These are phyloP conservation scores for Drosophila prolongata DNA, from an alignment of 2,888 invertebrate species.

Conservation along the genomic window DNA sequence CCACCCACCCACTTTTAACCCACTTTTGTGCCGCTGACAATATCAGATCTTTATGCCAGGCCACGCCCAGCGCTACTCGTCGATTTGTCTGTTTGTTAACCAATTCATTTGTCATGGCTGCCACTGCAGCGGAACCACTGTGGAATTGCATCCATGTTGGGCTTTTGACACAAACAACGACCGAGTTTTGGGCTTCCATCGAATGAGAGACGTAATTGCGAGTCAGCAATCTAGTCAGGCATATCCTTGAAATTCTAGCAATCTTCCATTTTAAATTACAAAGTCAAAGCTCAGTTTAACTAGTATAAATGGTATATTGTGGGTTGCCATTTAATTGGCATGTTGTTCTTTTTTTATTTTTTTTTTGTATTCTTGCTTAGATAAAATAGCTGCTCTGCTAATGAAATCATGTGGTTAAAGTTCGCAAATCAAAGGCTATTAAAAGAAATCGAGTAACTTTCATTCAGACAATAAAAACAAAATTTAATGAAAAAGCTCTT, in stretches of 20 bases:
- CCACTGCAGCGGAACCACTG: constrained; percentile 8
- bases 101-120: constrained; percentile 53
- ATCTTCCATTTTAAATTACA: not conserved
- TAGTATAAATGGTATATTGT: too few relatives aligned
- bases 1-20: not conserved
- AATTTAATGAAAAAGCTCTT: too few relatives aligned
- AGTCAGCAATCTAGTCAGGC: not conserved
- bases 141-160: constrained; percentile 4
- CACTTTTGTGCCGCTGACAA: constrained; percentile 28
- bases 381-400: not conserved
- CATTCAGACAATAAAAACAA: not conserved
- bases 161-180: constrained; percentile 25
- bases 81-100: constrained; percentile 48
- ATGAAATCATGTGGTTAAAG: constrained; percentile 1
- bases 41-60: constrained; percentile 31
- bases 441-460: constrained; percentile 22
- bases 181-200: not conserved
- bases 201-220: not conserved
- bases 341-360: too few relatives aligned
- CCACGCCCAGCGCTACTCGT: constrained; percentile 21
- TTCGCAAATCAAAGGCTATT: constrained; percentile 35
- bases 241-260: not conserved
- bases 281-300: too few relatives aligned
- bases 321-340: too few relatives aligned
- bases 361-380: too few relatives aligned